Percentiles rank a stretch among this genome's conserved stretches.
Evolutionary conservation across 1,140 invertebrate genomes (phyloP).

Genomic region (Brachionus plicatilis): DNA sequence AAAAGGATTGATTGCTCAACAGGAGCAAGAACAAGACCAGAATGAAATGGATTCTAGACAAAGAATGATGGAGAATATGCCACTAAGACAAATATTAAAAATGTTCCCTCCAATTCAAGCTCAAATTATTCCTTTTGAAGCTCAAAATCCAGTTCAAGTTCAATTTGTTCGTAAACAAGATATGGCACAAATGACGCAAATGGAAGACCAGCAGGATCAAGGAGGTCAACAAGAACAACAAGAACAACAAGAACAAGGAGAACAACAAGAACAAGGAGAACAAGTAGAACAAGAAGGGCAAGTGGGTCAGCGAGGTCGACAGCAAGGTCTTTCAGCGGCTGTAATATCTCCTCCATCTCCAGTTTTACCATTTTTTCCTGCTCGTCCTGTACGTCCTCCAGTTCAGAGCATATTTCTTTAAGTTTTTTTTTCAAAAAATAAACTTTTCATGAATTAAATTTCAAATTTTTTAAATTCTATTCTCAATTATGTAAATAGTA

Average conservation of each 20-base stretch:
- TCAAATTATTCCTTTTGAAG: background rate
- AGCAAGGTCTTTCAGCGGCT: background rate
- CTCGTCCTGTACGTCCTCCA: background rate
- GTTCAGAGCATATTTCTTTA: background rate
- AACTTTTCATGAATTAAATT: background rate
- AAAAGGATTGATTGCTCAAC: background rate
- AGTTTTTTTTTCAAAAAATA: background rate
- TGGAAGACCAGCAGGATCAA: background rate
- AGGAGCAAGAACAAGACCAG: background rate
- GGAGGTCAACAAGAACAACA: background rate
- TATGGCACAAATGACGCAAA: background rate
- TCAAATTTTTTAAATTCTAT: background rate
- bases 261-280: too few relatives aligned
- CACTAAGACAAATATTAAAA: background rate
- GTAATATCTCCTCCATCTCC: background rate
- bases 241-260: background rate
- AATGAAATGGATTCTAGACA: background rate
- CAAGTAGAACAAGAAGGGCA: background rate
- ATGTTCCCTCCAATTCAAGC: background rate
- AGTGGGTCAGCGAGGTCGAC: background rate
- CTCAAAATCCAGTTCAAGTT: background rate
- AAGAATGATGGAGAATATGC: background rate
- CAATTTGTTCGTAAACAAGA: background rate
- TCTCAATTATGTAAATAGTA: background rate
- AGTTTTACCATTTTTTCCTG: background rate